phyloP scores from a whole-genome alignment of 1,140 invertebrate genomes.

The Pemphigus obesinymphae region DNA sequence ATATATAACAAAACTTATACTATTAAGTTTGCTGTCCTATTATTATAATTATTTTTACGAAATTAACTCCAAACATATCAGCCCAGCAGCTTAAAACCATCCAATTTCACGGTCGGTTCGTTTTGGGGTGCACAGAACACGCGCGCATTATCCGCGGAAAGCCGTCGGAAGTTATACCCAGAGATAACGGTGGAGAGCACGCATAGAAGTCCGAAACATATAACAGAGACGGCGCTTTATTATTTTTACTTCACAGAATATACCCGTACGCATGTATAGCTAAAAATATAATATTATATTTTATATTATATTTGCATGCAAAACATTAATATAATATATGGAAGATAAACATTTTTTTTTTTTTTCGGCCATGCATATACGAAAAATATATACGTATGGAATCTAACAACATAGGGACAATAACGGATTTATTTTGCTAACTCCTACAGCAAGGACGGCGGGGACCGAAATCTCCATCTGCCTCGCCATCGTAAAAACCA shows the following conservation, averaged over 20 bases:
- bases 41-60: conserved; percentile 8
- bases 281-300: no score
- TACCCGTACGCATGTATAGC: background rate
- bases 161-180: background rate
- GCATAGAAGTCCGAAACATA: conserved; percentile 8
- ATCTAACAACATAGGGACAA: background rate
- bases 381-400: background rate
- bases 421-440: conserved; percentile 13
- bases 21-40: no score
- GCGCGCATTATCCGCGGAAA: background rate
- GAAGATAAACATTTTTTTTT: background rate
- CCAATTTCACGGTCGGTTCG: conserved; percentile 28
- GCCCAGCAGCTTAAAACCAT: conserved; percentile 3
- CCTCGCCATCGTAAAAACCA: background rate
- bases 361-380: background rate
- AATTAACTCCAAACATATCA: background rate
- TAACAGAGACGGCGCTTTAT: background rate
- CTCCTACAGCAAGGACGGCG: background rate
- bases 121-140: background rate
- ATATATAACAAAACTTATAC: no score
- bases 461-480: conserved; percentile 4
- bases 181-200: conserved; percentile 28
- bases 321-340: background rate
- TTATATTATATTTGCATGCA: background rate
- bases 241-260: no score